Conservation (phyloP, 2,113 vertebrate species). For the Scophthalmus maximus region DNA sequence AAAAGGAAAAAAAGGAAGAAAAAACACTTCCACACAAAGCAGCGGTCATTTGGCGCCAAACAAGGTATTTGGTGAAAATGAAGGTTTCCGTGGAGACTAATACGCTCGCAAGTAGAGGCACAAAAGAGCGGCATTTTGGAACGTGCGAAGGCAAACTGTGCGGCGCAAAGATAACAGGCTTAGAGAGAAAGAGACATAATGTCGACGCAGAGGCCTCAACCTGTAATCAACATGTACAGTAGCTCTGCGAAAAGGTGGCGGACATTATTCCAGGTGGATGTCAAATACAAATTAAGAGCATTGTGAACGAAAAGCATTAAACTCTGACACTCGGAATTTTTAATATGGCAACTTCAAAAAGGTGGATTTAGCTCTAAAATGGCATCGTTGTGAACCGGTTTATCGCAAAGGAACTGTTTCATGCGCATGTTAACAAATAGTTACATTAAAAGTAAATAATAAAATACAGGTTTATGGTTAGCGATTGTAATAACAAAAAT, state of each 20-base stretch:
- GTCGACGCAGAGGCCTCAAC: constrained; percentile 59
- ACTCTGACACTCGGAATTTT: neutral
- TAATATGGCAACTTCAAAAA: constrained; percentile 7
- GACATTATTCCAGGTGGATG: neutral
- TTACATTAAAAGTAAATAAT: neutral
- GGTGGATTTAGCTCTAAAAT: neutral
- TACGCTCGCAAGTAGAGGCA: constrained; percentile 60
- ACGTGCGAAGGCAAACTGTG: constrained; percentile 61
- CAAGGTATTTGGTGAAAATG: constrained; percentile 64
- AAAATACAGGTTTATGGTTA: neutral
- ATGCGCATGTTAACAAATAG: neutral
- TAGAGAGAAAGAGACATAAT: constrained; percentile 53
- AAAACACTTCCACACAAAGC: constrained; percentile 70
- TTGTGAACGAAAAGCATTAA: constrained; percentile 22
- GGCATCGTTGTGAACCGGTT: neutral
- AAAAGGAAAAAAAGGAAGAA: constrained; percentile 60
- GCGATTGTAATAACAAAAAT: no score
- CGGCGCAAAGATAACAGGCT: constrained; percentile 70
- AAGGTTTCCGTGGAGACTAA: constrained; percentile 82
- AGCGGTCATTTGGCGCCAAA: constrained; percentile 67
- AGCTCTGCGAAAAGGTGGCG: neutral
- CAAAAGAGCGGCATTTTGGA: constrained; percentile 71
- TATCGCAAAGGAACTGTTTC: neutral
- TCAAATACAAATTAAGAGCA: neutral
- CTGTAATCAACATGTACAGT: constrained; percentile 43